These are phyloP conservation scores for Penaeus chinensis DNA, from an alignment of 1,140 invertebrate genomes.

Conservation along the genomic window DNA sequence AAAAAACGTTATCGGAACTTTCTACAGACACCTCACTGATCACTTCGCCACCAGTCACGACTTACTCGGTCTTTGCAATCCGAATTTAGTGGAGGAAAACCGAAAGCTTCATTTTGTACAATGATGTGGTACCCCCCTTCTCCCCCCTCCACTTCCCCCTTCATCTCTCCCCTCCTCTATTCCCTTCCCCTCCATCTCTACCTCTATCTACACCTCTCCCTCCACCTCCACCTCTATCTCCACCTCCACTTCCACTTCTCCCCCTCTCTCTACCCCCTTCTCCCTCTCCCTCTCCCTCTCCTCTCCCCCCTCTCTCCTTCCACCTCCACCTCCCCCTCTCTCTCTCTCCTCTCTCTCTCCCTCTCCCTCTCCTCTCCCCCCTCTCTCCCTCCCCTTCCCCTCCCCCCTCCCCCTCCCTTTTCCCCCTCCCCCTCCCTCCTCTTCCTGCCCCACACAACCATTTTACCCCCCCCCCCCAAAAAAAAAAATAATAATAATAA, in stretches of 20 bases:
- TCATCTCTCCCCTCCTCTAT: not conserved
- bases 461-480: too few relatives aligned
- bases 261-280: not conserved
- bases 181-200: not conserved
- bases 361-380: too few relatives aligned
- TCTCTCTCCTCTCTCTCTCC: too few relatives aligned
- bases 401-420: not conserved
- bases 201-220: not conserved
- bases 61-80: too few relatives aligned
- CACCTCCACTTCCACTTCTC: not conserved
- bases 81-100: too few relatives aligned
- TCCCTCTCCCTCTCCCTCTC: not conserved
- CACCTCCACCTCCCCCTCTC: not conserved
- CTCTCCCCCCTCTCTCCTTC: not conserved
- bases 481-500: too few relatives aligned
- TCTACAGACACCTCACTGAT: too few relatives aligned
- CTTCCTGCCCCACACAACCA: not conserved
- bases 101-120: too few relatives aligned
- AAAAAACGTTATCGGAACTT: too few relatives aligned
- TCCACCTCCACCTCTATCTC: too few relatives aligned
- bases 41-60: too few relatives aligned
- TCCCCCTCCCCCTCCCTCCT: not conserved
- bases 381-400: not conserved
- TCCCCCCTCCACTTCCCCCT: not conserved
- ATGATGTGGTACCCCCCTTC: too few relatives aligned